Base-by-base conservation (phyloP, 2,797 vertebrate species). In the Sternarchorhynchus goeldii region DNA sequence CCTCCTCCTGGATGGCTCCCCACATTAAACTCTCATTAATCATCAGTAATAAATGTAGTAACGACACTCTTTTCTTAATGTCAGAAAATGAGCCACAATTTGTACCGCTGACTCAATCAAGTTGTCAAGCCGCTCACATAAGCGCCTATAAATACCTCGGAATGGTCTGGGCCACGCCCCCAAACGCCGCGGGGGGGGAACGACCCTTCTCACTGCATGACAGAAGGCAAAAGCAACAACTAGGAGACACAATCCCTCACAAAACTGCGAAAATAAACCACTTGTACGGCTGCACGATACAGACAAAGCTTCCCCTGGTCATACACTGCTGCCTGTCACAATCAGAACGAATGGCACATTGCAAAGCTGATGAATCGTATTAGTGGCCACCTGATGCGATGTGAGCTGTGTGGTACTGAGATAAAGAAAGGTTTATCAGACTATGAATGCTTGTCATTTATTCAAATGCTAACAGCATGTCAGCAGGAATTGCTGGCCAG, bases 21-120 rank as follows among this genome's bases (percentile, higher is more conserved):
- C 55, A 67, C 67, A 79, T 79, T 53, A 71, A 36, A 36, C 78
- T 25, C 60, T 71, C 29, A 76, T 71, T 80, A 80, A 59, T 73
- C 21, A 50, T 53, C 67, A 59, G 41, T 36, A 62, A 50, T 66
- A 65, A 6, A 69, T 39, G 76, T 78, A 68, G 75, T 74, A 75
- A 68, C 0, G 20, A 78, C 45, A 45, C 17, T 75, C 50, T 65
- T 79, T 70, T 68, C 45, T 31, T 65, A 76, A 53, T 63, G 57
- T 75, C 25, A 8, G 25, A 70, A 78, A 57, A 84, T 73, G 55
- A 62, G 45, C 56, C 20, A 39, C 53, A 76, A 59, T 80, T 76
- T 73, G 63, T 56, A 73, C 76, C 58, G 55, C 39, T 25, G 75
- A 78, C 75, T 78, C 34, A 76, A 70, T 83, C 69, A 79, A 58